phyloP scores from a whole-genome alignment of 1,140 invertebrate genomes.

The Tetramorium simillimum region DNA sequence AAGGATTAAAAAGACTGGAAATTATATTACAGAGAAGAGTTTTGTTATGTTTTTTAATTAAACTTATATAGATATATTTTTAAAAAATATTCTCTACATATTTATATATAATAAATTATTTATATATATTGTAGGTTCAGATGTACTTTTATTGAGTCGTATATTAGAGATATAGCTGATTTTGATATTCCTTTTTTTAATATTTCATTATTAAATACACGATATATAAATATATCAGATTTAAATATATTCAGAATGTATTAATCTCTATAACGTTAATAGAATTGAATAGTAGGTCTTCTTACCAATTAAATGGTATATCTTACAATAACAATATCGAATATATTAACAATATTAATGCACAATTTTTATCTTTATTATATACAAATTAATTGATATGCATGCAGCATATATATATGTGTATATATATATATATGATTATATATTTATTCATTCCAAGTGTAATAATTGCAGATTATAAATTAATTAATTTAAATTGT shows the following conservation, averaged over 20 bases:
- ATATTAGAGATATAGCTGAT: background rate
- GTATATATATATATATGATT: background rate
- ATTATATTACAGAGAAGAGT: background rate
- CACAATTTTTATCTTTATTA: slow-evolving; percentile 38
- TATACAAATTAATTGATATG: slow-evolving; percentile 21
- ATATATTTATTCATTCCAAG: slow-evolving; percentile 26
- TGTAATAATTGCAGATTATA: slow-evolving; percentile 25
- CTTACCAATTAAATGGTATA: slow-evolving; percentile 16
- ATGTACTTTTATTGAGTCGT: slow-evolving; percentile 14
- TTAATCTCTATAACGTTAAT: background rate
- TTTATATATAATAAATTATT: slow-evolving; percentile 28
- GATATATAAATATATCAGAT: slow-evolving; percentile 14
- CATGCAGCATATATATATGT: background rate
- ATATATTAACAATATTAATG: slow-evolving; percentile 16
- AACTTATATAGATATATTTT: slow-evolving; percentile 32
- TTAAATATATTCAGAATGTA: slow-evolving; percentile 3
- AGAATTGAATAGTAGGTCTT: slow-evolving; percentile 23
- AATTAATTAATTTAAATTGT: slow-evolving; percentile 38
- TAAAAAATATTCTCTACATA: slow-evolving; percentile 22
- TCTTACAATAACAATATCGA: slow-evolving; percentile 12
- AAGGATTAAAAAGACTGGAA: slow-evolving; percentile 41
- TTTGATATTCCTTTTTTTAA: slow-evolving; percentile 5
- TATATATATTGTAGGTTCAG: slow-evolving; percentile 24
- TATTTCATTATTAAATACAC: slow-evolving; percentile 3
- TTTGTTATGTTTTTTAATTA: slow-evolving; percentile 47